A percentile compares a stretch with the other conserved stretches of the same genome.
Conservation (phyloP, 2,888 invertebrate species). For the Melanophora roralis region DNA sequence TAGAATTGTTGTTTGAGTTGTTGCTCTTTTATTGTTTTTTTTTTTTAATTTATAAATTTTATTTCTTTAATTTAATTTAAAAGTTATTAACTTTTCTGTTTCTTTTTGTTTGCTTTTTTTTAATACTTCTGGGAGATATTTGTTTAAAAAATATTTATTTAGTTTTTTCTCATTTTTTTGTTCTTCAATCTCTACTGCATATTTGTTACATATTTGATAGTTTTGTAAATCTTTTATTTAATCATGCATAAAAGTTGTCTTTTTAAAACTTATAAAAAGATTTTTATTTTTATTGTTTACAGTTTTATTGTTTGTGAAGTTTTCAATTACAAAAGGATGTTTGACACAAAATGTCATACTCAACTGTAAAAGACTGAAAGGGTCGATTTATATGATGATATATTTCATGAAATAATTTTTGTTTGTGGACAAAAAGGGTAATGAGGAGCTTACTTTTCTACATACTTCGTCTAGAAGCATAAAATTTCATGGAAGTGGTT, state of each 20-base stretch:
- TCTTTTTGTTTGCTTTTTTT: constrained; percentile 5
- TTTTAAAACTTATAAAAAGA: constrained; percentile 45
- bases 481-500: too few species aligned
- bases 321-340: constrained; percentile 13
- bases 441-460: too few species aligned
- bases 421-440: too few species aligned
- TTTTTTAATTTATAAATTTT: neutral
- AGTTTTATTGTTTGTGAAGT: neutral
- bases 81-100: constrained; percentile 21
- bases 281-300: constrained; percentile 17
- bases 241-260: constrained; percentile 51
- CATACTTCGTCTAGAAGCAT: too few species aligned
- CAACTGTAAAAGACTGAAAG: neutral
- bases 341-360: constrained; percentile 29
- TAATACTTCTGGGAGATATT: neutral
- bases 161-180: neutral
- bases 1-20: neutral
- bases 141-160: neutral
- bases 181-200: neutral
- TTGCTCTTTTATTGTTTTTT: neutral
- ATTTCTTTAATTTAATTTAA: neutral
- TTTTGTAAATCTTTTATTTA: constrained; percentile 56
- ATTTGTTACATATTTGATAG: constrained; percentile 27
- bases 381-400: too few species aligned
- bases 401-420: too few species aligned